Evolutionary conservation across 2,797 vertebrate genomes (phyloP), one percentile per base, ranked within the genome.

Genomic region (Myripristis murdjan): DNA sequence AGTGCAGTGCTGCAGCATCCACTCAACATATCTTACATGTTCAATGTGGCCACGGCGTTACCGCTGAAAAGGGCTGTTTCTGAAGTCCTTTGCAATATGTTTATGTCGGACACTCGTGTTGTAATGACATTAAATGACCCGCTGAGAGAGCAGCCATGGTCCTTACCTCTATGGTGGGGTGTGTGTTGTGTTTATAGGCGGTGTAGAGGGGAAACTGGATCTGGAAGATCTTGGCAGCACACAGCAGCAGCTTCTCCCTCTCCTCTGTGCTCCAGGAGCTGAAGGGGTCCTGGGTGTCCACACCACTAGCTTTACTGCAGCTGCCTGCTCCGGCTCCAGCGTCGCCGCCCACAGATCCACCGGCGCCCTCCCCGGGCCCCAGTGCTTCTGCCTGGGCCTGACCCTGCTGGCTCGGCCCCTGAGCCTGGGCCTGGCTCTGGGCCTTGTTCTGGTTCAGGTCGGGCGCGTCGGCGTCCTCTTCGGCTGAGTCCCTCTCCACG

Each of bases 191-290:
- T 93, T 99, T 99, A 87, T 99, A 99, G 87, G 98, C 98, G 3
- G 98, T 99, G 92, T 99, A 99, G 35, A 99, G 95, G 28, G 98
- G 98, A 87, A 99, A 99, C 89, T 99, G 97, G 91, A 99, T 99
- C 92, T 99, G 97, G 90, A 99, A 99, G 87, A 99, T 99, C 95
- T 99, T 99, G 91, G 98, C 97, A 56, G 98, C 96, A 85, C 98
- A 99, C 55, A 99, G 92, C 92, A 99, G 95, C 75, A 99, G 95
- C 83, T 98, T 99, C 91, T 99, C 98, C 69, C 97, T 95, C 87
- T 99, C 98, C 79, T 99, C 98, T 18, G 96, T 97, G 92, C 87
- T 99, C 98, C 98, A 99, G 69, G 95, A 95, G 77, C 90, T 91
- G 85, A 96, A 97, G 58, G 91, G 92, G 87, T 99, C 97, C 73